Evolutionary conservation across 2,797 vertebrate species (phyloP).

Genomic region (Echiichthys vipera): DNA sequence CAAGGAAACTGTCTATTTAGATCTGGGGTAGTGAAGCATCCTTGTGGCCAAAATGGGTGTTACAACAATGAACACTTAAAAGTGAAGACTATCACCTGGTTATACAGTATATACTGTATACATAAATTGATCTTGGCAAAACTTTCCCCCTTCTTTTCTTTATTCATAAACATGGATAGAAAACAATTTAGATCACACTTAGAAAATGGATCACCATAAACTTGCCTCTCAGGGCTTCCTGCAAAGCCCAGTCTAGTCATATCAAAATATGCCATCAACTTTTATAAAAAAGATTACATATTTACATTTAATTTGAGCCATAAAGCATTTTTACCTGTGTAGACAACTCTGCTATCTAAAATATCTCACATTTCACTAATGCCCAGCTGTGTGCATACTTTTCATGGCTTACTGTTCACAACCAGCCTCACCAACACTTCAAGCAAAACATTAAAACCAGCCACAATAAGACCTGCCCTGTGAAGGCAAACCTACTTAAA

Average conservation of each 20-base stretch:
- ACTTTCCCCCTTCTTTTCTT: too few species aligned
- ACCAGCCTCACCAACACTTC: constrained; percentile 16
- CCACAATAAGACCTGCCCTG: constrained; percentile 32
- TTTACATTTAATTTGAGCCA: constrained; percentile 19
- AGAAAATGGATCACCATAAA: too few species aligned
- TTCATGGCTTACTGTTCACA: constrained; percentile 17
- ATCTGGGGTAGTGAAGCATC: too few species aligned
- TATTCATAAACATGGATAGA: too few species aligned
- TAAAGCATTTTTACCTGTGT: constrained; percentile 28
- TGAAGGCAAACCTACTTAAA: constrained; percentile 19
- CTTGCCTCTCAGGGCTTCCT: too few species aligned
- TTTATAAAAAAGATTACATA: constrained; percentile 7
- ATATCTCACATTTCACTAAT: constrained; percentile 20
- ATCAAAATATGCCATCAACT: constrained; percentile 23
- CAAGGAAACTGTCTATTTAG: too few species aligned
- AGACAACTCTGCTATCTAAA: neutral
- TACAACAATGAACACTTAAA: too few species aligned
- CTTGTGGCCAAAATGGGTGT: too few species aligned
- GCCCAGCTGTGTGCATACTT: constrained; percentile 13
- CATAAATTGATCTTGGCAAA: too few species aligned
- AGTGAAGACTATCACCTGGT: too few species aligned
- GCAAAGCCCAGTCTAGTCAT: constrained; percentile 1
- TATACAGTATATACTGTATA: too few species aligned
- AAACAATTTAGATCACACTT: too few species aligned
- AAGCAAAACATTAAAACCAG: constrained; percentile 19